Conservation (phyloP, 2,888 invertebrate species). For the Dioctria rufipes region DNA sequence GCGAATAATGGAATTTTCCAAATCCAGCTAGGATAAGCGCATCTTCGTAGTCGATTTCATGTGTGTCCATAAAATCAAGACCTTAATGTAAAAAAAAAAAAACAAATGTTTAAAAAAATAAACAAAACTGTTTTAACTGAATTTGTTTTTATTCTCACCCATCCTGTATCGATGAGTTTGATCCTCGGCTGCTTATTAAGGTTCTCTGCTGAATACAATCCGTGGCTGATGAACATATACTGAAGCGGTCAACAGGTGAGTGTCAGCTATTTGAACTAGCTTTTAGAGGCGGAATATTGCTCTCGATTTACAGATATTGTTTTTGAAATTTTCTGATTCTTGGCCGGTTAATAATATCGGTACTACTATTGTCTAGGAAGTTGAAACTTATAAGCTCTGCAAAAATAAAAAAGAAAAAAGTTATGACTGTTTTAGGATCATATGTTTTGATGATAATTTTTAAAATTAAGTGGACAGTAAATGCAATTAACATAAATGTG, state of each 20-base stretch:
- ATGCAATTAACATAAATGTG: no score
- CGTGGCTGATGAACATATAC: constrained; percentile 59
- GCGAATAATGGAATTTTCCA: constrained; percentile 85
- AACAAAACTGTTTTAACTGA: not conserved
- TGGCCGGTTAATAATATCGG: no score
- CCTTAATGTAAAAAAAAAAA: constrained; percentile 59
- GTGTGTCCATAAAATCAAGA: constrained; percentile 68
- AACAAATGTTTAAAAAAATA: not conserved
- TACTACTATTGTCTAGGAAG: no score
- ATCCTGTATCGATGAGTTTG: constrained; percentile 61
- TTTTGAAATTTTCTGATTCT: no score
- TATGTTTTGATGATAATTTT: no score
- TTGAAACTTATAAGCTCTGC: no score
- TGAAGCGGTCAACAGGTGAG: constrained; percentile 29
- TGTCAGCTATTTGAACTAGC: constrained; percentile 26
- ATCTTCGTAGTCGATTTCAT: constrained; percentile 67
- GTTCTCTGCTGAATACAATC: constrained; percentile 48
- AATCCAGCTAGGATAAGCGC: constrained; percentile 76
- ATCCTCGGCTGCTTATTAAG: constrained; percentile 59
- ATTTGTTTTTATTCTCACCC: constrained; percentile 58
- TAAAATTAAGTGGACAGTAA: no score
- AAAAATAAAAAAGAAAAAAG: no score
- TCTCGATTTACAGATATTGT: no score
- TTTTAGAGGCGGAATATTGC: not conserved
- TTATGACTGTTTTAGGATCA: no score